Base-by-base conservation (phyloP, 2,888 invertebrate genomes). In the Drosophila greeni region DNA sequence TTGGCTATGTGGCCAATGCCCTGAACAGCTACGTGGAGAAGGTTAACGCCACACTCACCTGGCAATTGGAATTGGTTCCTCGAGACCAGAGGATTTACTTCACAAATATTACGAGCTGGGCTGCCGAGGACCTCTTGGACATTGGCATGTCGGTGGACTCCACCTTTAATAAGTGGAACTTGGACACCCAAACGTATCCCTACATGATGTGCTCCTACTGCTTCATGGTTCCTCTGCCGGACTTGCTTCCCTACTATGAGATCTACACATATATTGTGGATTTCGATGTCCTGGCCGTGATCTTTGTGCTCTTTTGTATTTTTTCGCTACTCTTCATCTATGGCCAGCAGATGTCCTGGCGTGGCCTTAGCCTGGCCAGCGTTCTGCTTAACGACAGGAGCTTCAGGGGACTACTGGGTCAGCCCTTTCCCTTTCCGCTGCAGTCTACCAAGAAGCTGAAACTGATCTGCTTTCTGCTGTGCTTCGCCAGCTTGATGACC, bases 391-490 rank as follows among this genome's bases (percentile, higher is more conserved):
- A 84, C 37, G 84, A 83, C 20, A 72, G 55, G 20, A 61, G 66
- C 5, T 12, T 84, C 6, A 75, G 84, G 5, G 84, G 82, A 2
- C 5, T 84, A 0, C 11, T 84, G 29, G 81, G 75, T 0, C 84
- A 84, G 18, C 34, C 76, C 0, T 84, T 72, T 36, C 82, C 82
- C 0, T 29, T 75, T 26, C 69, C 74, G 0, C 6, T 2, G 0
- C 36, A 66, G 6, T 12, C 57, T 2, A 68, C 26, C 14, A 37
- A 54, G 0, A 24, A 74, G 1, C 54, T 78, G 4, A 84, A 75
- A 34, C 52, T 66, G 1, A 42, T 80, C 4, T 69, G 68, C 2
- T 37, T 68, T 5, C 33, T 82, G 1, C 6, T 84, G 0, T 72
- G 70, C 56, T 84, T 70, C n/a, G 68, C 73, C 29, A 73, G 84